Percentiles rank a stretch among this genome's conserved stretches.
Conservation (phyloP, 2,888 invertebrate genomes). For the Ditylenchus weischeri region DNA sequence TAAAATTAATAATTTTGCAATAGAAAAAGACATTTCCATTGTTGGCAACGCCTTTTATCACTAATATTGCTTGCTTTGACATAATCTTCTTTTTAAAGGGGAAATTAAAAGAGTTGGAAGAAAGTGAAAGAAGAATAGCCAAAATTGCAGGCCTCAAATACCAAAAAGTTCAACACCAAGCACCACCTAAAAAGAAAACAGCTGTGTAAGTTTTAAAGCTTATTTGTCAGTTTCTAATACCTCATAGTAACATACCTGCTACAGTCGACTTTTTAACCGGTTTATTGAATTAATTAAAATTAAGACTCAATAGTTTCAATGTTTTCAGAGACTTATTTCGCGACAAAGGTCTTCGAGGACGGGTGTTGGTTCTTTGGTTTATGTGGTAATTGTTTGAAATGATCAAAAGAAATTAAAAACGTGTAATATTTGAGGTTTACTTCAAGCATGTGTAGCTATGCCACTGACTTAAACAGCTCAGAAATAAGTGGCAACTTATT, state of each 20-base stretch:
- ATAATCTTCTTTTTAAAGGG: constrained; percentile 29
- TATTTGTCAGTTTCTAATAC: not conserved
- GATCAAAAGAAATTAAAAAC: constrained; percentile 1
- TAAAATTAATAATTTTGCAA: too few relatives aligned
- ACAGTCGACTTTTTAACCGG: too few relatives aligned
- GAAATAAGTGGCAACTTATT: constrained; percentile 52
- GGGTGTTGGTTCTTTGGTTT: constrained; percentile 52
- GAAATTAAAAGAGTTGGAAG: constrained; percentile 41
- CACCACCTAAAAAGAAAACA: constrained; percentile 46
- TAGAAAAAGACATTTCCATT: too few relatives aligned
- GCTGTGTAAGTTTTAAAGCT: constrained; percentile 8
- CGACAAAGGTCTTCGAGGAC: constrained; percentile 41
- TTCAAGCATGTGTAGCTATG: constrained; percentile 55
- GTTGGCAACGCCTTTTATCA: too few relatives aligned
- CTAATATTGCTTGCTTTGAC: not conserved
- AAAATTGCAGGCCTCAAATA: constrained; percentile 49
- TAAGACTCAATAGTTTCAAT: too few relatives aligned
- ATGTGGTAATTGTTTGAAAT: constrained; percentile 42
- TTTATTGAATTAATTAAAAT: too few relatives aligned
- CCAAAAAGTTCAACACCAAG: constrained; percentile 43
- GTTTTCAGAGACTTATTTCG: constrained; percentile 40
- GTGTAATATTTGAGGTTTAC: constrained; percentile 29
- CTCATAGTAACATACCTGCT: too few relatives aligned
- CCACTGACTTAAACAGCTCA: constrained; percentile 54
- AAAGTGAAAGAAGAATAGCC: constrained; percentile 50